A percentile compares a stretch with the other conserved stretches of the same genome.
Conservation (phyloP, 2,113 vertebrate genomes). For the Aix galericulata region DNA sequence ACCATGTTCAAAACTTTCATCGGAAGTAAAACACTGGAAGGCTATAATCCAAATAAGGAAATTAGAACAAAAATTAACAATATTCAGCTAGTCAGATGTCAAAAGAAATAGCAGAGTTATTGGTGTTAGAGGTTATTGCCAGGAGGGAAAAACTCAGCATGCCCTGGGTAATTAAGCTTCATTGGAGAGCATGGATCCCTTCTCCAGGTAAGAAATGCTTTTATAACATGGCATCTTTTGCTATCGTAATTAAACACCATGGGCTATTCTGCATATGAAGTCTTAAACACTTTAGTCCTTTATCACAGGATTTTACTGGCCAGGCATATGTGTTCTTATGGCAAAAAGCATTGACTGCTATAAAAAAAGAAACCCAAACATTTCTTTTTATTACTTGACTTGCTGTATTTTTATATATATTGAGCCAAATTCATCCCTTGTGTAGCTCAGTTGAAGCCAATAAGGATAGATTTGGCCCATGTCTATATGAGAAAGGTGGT, state of each 20-base stretch:
- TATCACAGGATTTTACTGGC: slow-evolving; percentile 67
- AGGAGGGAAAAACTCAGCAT: slow-evolving; percentile 37
- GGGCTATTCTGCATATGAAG: slow-evolving; percentile 56
- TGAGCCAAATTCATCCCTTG: slow-evolving; percentile 68
- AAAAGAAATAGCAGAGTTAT: slow-evolving; percentile 38
- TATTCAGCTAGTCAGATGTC: slow-evolving; percentile 46
- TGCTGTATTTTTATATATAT: slow-evolving; percentile 59
- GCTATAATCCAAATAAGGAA: slow-evolving; percentile 42
- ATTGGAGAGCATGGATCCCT: slow-evolving; percentile 48
- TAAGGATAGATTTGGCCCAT: slow-evolving; percentile 55
- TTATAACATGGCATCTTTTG: slow-evolving; percentile 54
- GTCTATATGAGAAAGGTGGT: slow-evolving; percentile 64
- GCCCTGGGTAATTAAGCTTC: slow-evolving; percentile 57
- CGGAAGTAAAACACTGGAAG: slow-evolving; percentile 36
- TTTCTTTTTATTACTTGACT: slow-evolving; percentile 64
- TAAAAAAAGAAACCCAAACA: slow-evolving; percentile 72
- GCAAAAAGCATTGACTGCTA: slow-evolving; percentile 35
- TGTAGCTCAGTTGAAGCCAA: slow-evolving; percentile 44
- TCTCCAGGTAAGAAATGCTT: slow-evolving; percentile 65
- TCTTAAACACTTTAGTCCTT: slow-evolving; percentile 58
- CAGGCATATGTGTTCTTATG: slow-evolving; percentile 46
- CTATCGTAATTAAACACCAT: slow-evolving; percentile 60
- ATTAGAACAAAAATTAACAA: slow-evolving; percentile 55
- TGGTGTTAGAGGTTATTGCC: slow-evolving; percentile 69
- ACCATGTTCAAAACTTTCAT: neutral